A percentile compares a stretch with the other conserved stretches of the same genome.
These are phyloP conservation scores for Oreotragus oreotragus DNA, from an alignment of 2,113 vertebrate species.

Conservation along the genomic window DNA sequence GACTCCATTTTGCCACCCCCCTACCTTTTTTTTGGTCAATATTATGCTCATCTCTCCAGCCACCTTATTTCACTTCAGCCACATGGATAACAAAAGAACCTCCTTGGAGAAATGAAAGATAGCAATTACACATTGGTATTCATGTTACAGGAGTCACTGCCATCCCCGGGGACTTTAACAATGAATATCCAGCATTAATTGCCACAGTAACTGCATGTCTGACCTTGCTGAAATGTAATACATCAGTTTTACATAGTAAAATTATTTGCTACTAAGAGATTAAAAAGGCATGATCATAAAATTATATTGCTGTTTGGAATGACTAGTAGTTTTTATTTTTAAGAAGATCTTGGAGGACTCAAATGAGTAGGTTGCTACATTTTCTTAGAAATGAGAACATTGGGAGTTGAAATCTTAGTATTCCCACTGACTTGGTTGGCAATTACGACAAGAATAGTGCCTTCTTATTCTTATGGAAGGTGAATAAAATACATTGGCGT, in stretches of 20 bases:
- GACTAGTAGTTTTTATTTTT: neutral
- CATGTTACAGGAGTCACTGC: constrained; percentile 71
- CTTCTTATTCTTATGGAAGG: neutral
- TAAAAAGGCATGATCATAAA: constrained; percentile 47
- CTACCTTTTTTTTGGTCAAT: neutral
- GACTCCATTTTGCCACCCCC: neutral
- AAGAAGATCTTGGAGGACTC: constrained; percentile 1
- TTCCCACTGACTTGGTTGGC: neutral
- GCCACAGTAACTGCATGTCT: constrained; percentile 75
- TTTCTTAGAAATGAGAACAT: constrained; percentile 16
- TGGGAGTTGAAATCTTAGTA: neutral
- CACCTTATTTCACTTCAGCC: constrained; percentile 48
- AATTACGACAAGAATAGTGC: neutral
- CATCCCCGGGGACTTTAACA: constrained; percentile 77
- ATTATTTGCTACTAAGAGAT: constrained; percentile 52
- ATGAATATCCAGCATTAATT: constrained; percentile 82
- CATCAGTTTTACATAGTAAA: constrained; percentile 62
- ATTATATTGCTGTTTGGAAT: constrained; percentile 21
- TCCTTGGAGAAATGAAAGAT: constrained; percentile 73
- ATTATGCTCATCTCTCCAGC: neutral
- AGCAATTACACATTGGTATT: constrained; percentile 82
- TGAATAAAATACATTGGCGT: neutral
- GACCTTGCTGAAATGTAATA: constrained; percentile 80
- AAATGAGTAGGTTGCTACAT: neutral
- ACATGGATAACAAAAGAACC: constrained; percentile 69